A percentile compares a stretch with the other conserved stretches of the same genome.
phyloP scores from a whole-genome alignment of 2,113 vertebrate genomes.

The Progne subis region DNA sequence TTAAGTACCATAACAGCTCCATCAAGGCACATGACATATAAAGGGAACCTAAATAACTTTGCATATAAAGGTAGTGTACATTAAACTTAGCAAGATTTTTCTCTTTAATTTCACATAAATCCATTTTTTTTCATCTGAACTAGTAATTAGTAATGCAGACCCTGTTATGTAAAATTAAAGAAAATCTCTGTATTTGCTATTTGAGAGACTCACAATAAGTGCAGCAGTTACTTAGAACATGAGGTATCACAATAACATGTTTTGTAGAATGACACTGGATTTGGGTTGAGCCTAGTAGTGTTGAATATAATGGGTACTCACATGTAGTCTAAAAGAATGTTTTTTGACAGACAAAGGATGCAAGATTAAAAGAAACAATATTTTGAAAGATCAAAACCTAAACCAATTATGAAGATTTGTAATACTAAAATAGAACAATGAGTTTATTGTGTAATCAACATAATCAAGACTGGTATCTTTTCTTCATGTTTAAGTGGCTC shows the following conservation, averaged over 20 bases:
- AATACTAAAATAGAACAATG: neutral
- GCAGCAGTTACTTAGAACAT: neutral
- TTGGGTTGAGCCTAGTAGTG: neutral
- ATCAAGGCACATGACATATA: neutral
- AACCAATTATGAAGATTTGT: neutral
- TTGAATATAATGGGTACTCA: neutral
- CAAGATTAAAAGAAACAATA: neutral
- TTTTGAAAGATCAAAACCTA: neutral
- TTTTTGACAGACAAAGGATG: neutral
- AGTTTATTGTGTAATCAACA: neutral
- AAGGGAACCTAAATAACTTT: neutral
- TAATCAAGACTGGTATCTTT: neutral
- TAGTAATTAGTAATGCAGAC: neutral
- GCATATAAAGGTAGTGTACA: neutral
- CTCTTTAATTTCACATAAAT: neutral
- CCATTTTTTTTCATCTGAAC: neutral
- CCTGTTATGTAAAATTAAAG: fast-evolving
- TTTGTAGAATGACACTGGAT: neutral
- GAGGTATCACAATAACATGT: neutral
- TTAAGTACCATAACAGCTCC: neutral
- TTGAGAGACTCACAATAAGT: neutral
- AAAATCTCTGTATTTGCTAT: neutral
- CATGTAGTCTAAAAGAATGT: neutral
- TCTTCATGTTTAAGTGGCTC: neutral
- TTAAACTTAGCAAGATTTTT: neutral